A percentile compares a stretch with the other conserved stretches of the same genome.
Conservation (phyloP, 2,888 invertebrate genomes). For the Blera fallax region DNA sequence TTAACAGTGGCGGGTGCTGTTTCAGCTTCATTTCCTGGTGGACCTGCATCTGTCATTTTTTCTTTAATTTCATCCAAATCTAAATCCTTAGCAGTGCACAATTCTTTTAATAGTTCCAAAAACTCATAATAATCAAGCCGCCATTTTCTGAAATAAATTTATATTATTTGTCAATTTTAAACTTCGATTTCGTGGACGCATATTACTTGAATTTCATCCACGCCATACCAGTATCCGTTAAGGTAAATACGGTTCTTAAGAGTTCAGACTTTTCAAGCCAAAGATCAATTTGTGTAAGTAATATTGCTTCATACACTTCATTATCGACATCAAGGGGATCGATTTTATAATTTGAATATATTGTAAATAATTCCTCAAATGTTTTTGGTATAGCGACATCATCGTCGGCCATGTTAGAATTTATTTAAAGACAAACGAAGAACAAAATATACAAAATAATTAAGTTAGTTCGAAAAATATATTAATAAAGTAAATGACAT, state of each 20-base stretch:
- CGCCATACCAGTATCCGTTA: slow-evolving; percentile 76
- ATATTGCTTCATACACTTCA: slow-evolving; percentile 74
- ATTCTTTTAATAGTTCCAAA: slow-evolving; percentile 73
- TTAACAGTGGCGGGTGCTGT: slow-evolving; percentile 67
- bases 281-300: slow-evolving; percentile 76
- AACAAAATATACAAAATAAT: neutral
- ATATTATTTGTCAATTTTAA: neutral
- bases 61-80: slow-evolving; percentile 72
- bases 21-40: slow-evolving; percentile 71
- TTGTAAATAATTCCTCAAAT: slow-evolving; percentile 75
- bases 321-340: slow-evolving; percentile 75
- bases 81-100: slow-evolving; percentile 72
- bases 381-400: slow-evolving; percentile 76
- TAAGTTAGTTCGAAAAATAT: too few relatives aligned
- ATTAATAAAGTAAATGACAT: too few relatives aligned
- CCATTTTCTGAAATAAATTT: slow-evolving; percentile 76
- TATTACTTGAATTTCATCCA: slow-evolving; percentile 77
- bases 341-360: slow-evolving; percentile 75
- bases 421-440: neutral
- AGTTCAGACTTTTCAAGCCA: slow-evolving; percentile 76
- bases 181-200: neutral
- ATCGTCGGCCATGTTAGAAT: slow-evolving; percentile 74
- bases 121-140: slow-evolving; percentile 77
- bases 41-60: slow-evolving; percentile 73
- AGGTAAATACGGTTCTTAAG: slow-evolving; percentile 73